These are phyloP conservation scores for Stercorarius parasiticus DNA, from an alignment of 2,113 vertebrate species.

Conservation along the genomic window DNA sequence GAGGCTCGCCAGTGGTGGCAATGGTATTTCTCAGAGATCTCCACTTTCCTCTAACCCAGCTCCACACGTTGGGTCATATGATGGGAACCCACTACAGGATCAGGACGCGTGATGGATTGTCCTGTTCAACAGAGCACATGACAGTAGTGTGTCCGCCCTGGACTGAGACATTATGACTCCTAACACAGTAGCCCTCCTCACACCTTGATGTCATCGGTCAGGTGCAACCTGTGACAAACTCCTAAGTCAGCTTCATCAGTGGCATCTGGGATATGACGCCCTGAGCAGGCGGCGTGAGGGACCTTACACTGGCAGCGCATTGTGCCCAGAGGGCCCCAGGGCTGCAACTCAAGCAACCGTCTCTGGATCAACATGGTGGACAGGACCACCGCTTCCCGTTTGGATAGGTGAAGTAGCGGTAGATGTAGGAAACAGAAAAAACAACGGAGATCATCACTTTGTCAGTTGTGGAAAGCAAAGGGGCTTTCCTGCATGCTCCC, in stretches of 20 bases:
- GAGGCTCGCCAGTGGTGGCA: fast-evolving
- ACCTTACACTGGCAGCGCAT: fast-evolving
- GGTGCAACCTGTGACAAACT: neutral
- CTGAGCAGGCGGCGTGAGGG: fast-evolving
- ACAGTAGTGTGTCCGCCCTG: neutral
- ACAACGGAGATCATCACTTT: neutral
- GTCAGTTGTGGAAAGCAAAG: neutral
- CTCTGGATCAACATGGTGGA: fast-evolving
- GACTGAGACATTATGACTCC: neutral
- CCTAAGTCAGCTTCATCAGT: neutral
- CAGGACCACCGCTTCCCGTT: neutral
- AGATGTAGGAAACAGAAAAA: neutral
- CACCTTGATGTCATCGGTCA: fast-evolving
- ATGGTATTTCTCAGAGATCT: neutral
- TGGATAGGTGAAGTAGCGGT: neutral
- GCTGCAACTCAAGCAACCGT: neutral
- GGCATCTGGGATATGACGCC: too few relatives aligned
- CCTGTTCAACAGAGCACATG: neutral
- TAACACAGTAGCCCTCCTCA: neutral
- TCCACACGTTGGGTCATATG: too few relatives aligned
- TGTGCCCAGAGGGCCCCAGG: fast-evolving
- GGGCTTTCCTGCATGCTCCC: neutral
- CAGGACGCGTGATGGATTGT: fast-evolving
- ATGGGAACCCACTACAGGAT: neutral
- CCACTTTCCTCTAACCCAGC: neutral